Conservation (phyloP, 2,797 vertebrate species). For the Macroramphosus scolopax region DNA sequence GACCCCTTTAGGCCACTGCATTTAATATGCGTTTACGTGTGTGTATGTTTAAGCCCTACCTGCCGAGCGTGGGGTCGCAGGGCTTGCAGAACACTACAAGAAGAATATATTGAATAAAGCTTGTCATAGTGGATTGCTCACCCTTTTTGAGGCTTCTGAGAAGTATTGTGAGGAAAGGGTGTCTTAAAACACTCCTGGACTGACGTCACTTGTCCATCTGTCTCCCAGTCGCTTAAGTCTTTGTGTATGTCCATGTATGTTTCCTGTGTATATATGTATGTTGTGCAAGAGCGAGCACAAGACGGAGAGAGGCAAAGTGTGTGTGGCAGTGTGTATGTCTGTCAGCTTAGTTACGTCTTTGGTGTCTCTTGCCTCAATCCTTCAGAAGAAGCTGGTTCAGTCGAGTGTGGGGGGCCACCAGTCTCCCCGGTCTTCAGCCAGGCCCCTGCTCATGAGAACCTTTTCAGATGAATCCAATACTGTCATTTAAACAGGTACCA, state of each 20-base stretch:
- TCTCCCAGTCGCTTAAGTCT: slow-evolving; percentile 33
- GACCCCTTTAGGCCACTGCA: slow-evolving; percentile 34
- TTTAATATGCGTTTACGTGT: slow-evolving; percentile 33
- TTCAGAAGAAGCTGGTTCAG: slow-evolving; percentile 88
- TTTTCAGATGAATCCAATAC: slow-evolving; percentile 98
- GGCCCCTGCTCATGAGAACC: slow-evolving; percentile 97
- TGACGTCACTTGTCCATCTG: slow-evolving; percentile 28
- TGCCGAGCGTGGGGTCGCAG: background rate
- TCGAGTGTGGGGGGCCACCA: slow-evolving; percentile 79
- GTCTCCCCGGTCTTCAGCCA: slow-evolving; percentile 88
- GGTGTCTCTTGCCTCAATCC: slow-evolving; percentile 87
- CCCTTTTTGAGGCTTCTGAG: too few species aligned
- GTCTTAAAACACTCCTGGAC: slow-evolving; percentile 7
- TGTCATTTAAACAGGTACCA: slow-evolving; percentile 95
- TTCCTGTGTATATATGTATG: slow-evolving; percentile 21
- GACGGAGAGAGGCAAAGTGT: slow-evolving; percentile 15
- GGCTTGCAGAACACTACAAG: background rate
- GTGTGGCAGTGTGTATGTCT: slow-evolving; percentile 36
- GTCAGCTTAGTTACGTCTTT: slow-evolving; percentile 69
- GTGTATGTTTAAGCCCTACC: slow-evolving; percentile 13
- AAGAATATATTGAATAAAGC: slow-evolving; percentile 8
- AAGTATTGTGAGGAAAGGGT: slow-evolving; percentile 10
- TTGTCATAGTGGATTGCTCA: too few species aligned
- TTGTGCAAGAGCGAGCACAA: slow-evolving; percentile 4
- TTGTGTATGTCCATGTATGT: slow-evolving; percentile 36